Base-by-base conservation (phyloP, 2,888 invertebrate genomes). In the Uloborus plumipes region DNA sequence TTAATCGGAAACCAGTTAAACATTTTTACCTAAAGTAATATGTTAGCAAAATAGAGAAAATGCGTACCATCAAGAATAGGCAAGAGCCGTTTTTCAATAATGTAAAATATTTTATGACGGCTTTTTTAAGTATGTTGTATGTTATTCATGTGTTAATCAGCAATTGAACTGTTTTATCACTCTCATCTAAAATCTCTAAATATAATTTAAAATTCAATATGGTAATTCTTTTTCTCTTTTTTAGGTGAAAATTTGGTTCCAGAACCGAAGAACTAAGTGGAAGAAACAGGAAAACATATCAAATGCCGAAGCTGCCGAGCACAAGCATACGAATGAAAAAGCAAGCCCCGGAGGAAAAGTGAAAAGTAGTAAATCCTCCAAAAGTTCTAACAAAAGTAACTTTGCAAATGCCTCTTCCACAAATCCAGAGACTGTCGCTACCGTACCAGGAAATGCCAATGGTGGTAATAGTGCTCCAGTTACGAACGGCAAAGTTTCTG, bases 251-350 rank as follows among this genome's bases (percentile, higher is more conserved):
- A 95, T 95, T 86, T 95, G 95, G 95, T 95, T 95, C 89, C 95
- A 95, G 90, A 95, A 95, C 89, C 92, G 97, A 89, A 90, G 93
- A 77, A 93, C 93, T 39, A 93, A 93, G 88, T 93, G 93, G 93
- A 97, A 97, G 91, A 97, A 97, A 89, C 95, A 96, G 89, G 96
- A 97, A 90, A 96, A 96, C 90, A 93, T 96, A 77, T 93, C 94
- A 84, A 95, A 94, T 88, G 94, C 95, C 18, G 96, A 96, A 89
- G 94, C 94, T 1, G 94, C 95, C 0, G 96, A 95, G 88, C 92
- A 94, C 88, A 94, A 94, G 59, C 80, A 80, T 31, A 72, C 85
- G 20, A 67, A 64, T 4, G 85, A 82, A 20, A 85, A 84, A 71
- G 22, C 76, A 18, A 61, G 62, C 20, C 47, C 61, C 11, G 72